A percentile compares a stretch with the other conserved stretches of the same genome.
phyloP scores from a whole-genome alignment of 2,888 invertebrate species.

The Cheilosia urbana region DNA sequence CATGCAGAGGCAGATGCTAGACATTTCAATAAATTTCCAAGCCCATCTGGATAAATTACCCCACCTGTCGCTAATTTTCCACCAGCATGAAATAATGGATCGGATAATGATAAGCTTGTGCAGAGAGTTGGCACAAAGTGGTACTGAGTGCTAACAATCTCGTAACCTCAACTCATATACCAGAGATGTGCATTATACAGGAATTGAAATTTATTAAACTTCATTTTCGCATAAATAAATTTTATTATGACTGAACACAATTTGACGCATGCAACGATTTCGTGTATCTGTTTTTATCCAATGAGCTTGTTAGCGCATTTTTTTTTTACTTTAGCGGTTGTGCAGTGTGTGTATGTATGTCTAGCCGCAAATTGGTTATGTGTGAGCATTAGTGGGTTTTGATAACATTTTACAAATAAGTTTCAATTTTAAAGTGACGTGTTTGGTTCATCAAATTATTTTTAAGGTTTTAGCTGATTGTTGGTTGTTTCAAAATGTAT shows the following conservation, averaged over 20 bases:
- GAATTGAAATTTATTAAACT: constrained; percentile 1
- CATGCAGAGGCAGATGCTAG: neutral
- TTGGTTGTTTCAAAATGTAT: no score
- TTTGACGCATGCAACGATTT: constrained; percentile 13
- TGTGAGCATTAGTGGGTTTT: no score
- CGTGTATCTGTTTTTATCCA: neutral
- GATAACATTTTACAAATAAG: no score
- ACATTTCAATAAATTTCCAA: constrained; percentile 4
- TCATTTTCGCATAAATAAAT: constrained; percentile 4
- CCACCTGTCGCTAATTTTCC: constrained; percentile 34
- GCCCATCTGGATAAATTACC: constrained; percentile 26
- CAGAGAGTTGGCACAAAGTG: neutral
- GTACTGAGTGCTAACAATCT: neutral
- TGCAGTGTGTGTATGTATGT: no score
- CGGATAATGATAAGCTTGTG: neutral
- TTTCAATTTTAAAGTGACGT: no score
- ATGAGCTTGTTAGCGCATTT: no score
- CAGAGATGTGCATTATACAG: neutral
- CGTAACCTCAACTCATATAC: neutral
- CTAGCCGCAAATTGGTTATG: no score
- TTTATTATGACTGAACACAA: neutral
- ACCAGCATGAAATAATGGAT: neutral
- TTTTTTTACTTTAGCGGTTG: no score
- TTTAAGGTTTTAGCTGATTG: no score
- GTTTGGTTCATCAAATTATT: no score